Evolutionary conservation across 2,113 vertebrate species (phyloP).

Genomic region (Heterotis niloticus): DNA sequence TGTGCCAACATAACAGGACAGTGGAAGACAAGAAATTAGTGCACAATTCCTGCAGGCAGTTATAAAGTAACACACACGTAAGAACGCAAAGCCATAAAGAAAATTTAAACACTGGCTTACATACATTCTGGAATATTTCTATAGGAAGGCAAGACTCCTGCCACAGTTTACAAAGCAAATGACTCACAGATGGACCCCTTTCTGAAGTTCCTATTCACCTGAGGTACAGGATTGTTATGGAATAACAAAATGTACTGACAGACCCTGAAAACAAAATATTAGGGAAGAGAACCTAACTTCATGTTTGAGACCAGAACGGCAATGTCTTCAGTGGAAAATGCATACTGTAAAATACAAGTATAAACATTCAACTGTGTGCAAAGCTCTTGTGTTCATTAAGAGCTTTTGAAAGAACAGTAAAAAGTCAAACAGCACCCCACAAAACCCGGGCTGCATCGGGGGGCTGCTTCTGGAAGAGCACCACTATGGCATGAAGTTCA

Average conservation of each 20-base stretch:
- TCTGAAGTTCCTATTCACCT: conserved; percentile 23
- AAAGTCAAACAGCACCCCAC: background rate
- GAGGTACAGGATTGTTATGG: conserved; percentile 31
- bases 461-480: conserved; percentile 19
- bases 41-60: too few species aligned
- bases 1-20: too few species aligned
- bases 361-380: background rate
- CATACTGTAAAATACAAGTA: background rate
- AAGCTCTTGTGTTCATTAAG: conserved; percentile 13
- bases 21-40: too few species aligned
- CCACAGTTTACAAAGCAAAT: conserved; percentile 1
- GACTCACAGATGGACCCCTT: background rate
- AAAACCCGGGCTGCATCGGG: background rate
- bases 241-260: conserved; percentile 44
- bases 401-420: conserved; percentile 33
- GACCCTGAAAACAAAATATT: conserved; percentile 8
- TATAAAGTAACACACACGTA: too few species aligned
- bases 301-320: conserved; percentile 15
- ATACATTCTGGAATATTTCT: too few species aligned
- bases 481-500: conserved; percentile 26
- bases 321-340: too few species aligned
- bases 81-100: too few species aligned
- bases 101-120: too few species aligned
- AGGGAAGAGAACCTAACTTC: conserved; percentile 9
- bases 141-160: too few species aligned